A percentile compares a stretch with the other conserved stretches of the same genome.
These are phyloP conservation scores for Arctia plantaginis DNA, from an alignment of 2,888 invertebrate genomes.

Conservation along the genomic window DNA sequence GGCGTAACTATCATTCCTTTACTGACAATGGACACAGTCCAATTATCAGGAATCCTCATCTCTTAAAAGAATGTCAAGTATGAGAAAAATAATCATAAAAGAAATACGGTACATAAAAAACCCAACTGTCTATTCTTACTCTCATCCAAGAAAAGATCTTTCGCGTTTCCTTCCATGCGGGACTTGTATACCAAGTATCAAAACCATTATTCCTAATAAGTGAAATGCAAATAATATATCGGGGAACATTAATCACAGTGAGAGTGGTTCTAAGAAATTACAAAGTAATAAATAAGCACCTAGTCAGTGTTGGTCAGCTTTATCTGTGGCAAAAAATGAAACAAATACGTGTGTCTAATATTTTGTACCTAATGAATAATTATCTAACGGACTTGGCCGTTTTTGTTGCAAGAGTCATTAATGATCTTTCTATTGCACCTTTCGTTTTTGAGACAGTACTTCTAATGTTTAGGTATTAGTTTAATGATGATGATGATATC, in stretches of 20 bases:
- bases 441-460: neutral
- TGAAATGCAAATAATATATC: conserved; percentile 49
- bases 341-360: neutral
- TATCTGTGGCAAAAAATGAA: conserved; percentile 6
- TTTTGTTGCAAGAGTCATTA: conserved; percentile 10
- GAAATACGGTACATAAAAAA: neutral
- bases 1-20: neutral
- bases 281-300: conserved; percentile 17
- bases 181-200: conserved; percentile 38
- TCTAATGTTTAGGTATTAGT: neutral
- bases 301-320: neutral
- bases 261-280: conserved; percentile 30
- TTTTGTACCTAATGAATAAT: neutral
- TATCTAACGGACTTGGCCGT: conserved; percentile 3
- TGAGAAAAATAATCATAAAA: neutral
- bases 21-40: neutral
- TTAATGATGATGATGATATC: neutral
- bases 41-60: neutral
- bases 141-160: neutral
- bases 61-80: neutral
- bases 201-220: conserved; percentile 15
- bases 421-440: neutral
- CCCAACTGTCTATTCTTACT: neutral
- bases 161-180: neutral
- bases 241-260: conserved; percentile 59